phyloP scores from a whole-genome alignment of 2,113 vertebrate genomes.

The Anguilla rostrata region DNA sequence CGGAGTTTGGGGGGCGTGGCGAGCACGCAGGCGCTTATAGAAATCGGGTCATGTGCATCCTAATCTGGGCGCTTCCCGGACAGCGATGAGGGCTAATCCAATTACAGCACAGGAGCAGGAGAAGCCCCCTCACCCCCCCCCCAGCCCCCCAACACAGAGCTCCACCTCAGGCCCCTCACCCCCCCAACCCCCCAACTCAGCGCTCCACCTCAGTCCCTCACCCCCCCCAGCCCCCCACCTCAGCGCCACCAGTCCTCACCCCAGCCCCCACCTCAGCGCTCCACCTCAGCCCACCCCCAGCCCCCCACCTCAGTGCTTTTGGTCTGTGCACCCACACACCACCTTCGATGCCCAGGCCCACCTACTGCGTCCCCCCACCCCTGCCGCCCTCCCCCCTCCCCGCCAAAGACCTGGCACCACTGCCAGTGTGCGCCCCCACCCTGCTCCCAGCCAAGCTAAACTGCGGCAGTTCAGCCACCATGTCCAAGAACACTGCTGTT shows the following conservation, averaged over 20 bases:
- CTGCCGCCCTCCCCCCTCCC: not conserved
- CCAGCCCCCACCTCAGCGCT: not conserved
- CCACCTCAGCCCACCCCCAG: no score
- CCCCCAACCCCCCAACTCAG: no score
- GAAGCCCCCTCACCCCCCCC: not conserved
- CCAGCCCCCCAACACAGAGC: not conserved
- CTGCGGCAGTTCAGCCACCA: not conserved
- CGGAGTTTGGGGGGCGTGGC: slow-evolving; percentile 43
- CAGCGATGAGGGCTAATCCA: slow-evolving; percentile 60
- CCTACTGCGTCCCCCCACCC: not conserved
- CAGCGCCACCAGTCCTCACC: not conserved
- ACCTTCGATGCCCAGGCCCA: no score
- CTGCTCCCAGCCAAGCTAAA: not conserved
- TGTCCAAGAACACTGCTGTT: not conserved
- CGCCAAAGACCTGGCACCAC: not conserved
- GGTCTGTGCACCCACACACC: not conserved
- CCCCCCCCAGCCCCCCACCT: no score
- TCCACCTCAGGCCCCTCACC: no score
- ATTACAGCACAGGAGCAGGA: slow-evolving; percentile 54
- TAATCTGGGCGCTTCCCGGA: slow-evolving; percentile 54
- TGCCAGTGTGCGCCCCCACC: not conserved
- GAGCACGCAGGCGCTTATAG: slow-evolving; percentile 45
- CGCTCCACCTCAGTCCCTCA: no score
- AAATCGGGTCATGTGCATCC: slow-evolving; percentile 54
- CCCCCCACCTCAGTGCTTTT: not conserved